Evolutionary conservation across 2,888 invertebrate species (phyloP), one percentile per base, ranked within the genome.

Genomic region (Archips xylosteana): DNA sequence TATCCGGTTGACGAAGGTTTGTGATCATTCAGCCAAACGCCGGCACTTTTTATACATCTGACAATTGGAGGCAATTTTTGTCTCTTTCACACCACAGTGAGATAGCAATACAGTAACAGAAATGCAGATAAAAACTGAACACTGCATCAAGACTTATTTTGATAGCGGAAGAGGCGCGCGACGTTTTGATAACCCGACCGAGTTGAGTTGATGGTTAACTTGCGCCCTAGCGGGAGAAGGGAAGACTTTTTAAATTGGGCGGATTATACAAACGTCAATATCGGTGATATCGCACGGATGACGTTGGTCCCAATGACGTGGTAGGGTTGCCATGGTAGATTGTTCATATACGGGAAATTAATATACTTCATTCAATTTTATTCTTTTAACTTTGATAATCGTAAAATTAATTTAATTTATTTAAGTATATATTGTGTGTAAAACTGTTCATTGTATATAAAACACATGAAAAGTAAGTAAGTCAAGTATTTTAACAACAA

Each of bases 231-330:
- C 54, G 65, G 34, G 45, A 60, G 36, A 12, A 15, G 15, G 23
- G 13, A n/a, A 57, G 12, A 8, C 32, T 32, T 32, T 32, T n/a
- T 57, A 32, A 57, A 57, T 6, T 1, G 6, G 13, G 32, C 61
- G 74, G 39, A 4, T 42, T 61, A 69, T 61, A 12, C 3, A 23
- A 70, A 69, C 45, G 69, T 74, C 65, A 70, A 70, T 45, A 15
- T 42, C n/a, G 34, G 65, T 65, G 69, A 68, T 42, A 49, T 23
- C 39, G 51, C 34, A 2, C 12, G 54, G 36, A 65, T 74, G 74
- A 74, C 69, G 69, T 74, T 45, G 34, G 23, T 51, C 13, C 4
- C n/a, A 51, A 34, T 74, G 69, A 70, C 74, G 74, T 74, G 73
- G 51, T 49, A 39, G 69, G 69, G 69, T 74, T 70, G 69, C 74